A percentile compares a stretch with the other conserved stretches of the same genome.
phyloP scores from a whole-genome alignment of 2,797 vertebrate genomes.

The Simalia tracyae region DNA sequence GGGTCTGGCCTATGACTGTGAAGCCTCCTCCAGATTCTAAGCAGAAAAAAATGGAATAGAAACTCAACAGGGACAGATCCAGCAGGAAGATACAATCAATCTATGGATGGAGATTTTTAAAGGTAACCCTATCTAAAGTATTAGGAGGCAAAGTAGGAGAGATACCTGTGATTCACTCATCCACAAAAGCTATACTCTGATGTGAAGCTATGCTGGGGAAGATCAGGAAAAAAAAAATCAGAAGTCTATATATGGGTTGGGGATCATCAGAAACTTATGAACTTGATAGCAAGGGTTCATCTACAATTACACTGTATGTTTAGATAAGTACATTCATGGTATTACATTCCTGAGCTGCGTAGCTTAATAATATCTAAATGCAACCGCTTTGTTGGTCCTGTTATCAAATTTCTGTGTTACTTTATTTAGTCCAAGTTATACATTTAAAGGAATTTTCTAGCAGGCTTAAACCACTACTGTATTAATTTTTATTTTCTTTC shows the following conservation, averaged over 20 bases:
- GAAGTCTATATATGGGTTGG: too few species aligned
- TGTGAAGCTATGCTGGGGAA: neutral
- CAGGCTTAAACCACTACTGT: neutral
- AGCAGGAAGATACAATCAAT: neutral
- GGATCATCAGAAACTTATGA: neutral
- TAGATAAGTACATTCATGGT: too few species aligned
- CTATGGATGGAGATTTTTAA: neutral
- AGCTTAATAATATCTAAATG: neutral
- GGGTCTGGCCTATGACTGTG: neutral
- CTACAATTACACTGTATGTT: neutral
- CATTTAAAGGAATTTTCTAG: neutral
- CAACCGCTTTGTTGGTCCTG: neutral
- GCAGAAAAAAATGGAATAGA: neutral
- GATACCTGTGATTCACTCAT: neutral
- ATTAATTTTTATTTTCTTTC: neutral
- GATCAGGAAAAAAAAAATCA: neutral
- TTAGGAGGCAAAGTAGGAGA: neutral
- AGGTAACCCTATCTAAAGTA: neutral
- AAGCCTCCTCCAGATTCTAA: neutral
- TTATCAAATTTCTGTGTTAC: neutral
- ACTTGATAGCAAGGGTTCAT: neutral
- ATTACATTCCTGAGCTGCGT: neutral
- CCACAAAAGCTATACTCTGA: neutral
- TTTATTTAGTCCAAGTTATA: neutral
- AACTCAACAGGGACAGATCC: neutral